Percentiles rank a stretch among this genome's conserved stretches.
Evolutionary conservation across 1,140 invertebrate genomes (phyloP).

Genomic region (Scaptomyza montana): DNA sequence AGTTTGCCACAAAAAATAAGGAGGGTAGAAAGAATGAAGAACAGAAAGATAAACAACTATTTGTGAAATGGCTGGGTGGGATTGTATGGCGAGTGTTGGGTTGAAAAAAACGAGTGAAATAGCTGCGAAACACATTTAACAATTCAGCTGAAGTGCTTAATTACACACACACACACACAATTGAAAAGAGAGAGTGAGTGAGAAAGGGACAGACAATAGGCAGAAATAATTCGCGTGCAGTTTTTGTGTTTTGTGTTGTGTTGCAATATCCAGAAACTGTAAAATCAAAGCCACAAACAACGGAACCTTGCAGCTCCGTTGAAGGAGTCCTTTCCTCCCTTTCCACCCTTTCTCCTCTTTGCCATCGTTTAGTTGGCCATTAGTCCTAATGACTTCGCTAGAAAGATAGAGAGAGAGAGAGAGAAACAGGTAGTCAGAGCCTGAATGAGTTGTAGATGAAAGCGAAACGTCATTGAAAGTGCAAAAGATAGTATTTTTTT

Average conservation of each 20-base stretch:
- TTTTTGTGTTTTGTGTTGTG: conserved; percentile 26
- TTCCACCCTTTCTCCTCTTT: background rate
- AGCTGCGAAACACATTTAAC: conserved; percentile 70
- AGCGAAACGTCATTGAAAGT: conserved; percentile 16
- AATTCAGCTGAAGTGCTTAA: conserved; percentile 77
- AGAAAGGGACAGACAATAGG: conserved; percentile 32
- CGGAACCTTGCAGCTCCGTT: background rate
- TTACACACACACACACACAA: conserved; percentile 55
- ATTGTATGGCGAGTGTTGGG: too few relatives aligned
- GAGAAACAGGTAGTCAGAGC: conserved; percentile 29
- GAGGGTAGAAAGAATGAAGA: background rate
- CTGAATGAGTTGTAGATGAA: conserved; percentile 9
- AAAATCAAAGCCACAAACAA: conserved; percentile 72
- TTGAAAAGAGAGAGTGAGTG: conserved; percentile 11
- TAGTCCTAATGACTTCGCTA: conserved; percentile 73
- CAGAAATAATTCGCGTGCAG: conserved; percentile 49
- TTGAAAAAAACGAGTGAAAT: conserved; percentile 16
- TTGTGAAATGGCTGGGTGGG: background rate
- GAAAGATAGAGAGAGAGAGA: background rate
- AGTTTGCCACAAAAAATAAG: conserved; percentile 1
- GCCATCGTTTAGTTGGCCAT: conserved; percentile 63
- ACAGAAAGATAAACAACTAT: background rate
- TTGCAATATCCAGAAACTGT: conserved; percentile 38
- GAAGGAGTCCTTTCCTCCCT: background rate
- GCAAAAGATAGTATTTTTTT: background rate